Evolutionary conservation across 2,113 vertebrate species (phyloP), one percentile per base, ranked within the genome.

Genomic region (Porphyrio hochstetteri): DNA sequence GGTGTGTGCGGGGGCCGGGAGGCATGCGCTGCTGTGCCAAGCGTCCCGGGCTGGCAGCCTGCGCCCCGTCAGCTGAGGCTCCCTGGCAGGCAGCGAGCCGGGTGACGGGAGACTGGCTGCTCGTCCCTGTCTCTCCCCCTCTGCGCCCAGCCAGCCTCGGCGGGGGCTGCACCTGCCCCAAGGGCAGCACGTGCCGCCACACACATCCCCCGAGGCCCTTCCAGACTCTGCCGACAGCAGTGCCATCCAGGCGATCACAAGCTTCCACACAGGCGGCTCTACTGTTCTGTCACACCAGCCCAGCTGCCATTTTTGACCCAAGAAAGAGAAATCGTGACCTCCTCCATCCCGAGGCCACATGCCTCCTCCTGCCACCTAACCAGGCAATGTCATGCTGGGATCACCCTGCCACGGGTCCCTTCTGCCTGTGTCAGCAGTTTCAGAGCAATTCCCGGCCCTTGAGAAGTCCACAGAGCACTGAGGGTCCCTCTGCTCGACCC

Each of bases 211-310:
- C 2, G 17, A 1, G 5, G 55, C 46, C 29, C 28, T 15, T 23
- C 44, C 31, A 2, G 2, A 56, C 56, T 63, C 16, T 3, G 5
- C n/a, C 1, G 16, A 25, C 1, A 0, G 59, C 1, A 2, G 61
- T 35, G 53, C 71, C 67, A 10, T 36, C n/a, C 79, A 27, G 52
- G 70, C 5, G 31, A 28, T 53, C 46, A 0, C n/a, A 7, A 5
- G 36, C 9, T 63, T 69, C 75, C 64, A 3, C 25, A 74, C 7
- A 13, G 65, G 74, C 2, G 12, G 21, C n/a, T 11, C 24, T 7
- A 31, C 5, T 56, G 42, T 5, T 50, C 91, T 33, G 0, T 31
- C 65, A 12, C 4, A 2, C 48, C 38, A 7, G 71, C 27, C 11
- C 0, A 0, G 52, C 29, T 8, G 27, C 52, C 65, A 16, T 12